Conservation (phyloP, 2,113 vertebrate genomes). For the Eurystomus gularis region DNA sequence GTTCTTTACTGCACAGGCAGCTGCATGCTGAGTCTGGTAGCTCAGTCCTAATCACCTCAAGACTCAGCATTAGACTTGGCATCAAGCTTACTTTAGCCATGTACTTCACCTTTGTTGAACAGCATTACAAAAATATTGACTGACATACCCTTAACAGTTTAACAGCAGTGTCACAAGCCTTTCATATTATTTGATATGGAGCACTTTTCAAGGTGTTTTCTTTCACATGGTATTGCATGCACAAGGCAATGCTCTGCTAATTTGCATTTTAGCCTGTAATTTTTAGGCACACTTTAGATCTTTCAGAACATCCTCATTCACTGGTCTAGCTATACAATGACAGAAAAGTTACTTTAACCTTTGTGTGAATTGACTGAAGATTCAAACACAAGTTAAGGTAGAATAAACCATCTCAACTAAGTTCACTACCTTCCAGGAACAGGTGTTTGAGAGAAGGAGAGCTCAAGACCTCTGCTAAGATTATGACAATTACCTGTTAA, state of each 20-base stretch:
- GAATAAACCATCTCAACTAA: neutral
- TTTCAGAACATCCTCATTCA: neutral
- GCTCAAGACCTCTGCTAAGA: neutral
- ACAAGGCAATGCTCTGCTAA: neutral
- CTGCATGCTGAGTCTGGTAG: neutral
- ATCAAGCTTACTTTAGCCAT: neutral
- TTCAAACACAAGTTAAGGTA: neutral
- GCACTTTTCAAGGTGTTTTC: neutral
- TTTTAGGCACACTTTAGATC: neutral
- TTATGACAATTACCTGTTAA: neutral
- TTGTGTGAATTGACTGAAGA: neutral
- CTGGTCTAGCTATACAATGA: neutral
- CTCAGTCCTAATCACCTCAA: neutral
- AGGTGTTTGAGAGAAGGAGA: neutral
- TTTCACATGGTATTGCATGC: neutral
- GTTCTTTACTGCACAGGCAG: neutral
- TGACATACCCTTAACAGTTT: neutral
- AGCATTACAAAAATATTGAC: neutral
- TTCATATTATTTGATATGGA: neutral
- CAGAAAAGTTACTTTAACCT: neutral
- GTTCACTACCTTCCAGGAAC: neutral
- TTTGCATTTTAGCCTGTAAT: neutral
- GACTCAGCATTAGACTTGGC: neutral
- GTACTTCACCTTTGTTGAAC: neutral
- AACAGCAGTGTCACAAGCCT: neutral